phyloP scores from a whole-genome alignment of 2,797 vertebrate genomes.

The Arnoldichthys spilopterus region DNA sequence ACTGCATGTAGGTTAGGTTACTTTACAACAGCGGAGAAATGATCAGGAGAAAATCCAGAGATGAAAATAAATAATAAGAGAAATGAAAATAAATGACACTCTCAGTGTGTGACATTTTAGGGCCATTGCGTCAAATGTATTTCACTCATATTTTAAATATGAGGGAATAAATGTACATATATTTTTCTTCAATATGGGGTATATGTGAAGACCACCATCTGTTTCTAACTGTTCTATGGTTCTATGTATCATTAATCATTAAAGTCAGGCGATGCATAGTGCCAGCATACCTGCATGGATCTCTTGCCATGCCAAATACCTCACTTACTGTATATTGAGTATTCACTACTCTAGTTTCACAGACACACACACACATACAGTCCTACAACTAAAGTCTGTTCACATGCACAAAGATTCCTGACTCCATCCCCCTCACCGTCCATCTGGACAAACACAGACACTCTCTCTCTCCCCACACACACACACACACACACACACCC shows the following conservation, averaged over 20 bases:
- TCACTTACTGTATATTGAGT: constrained; percentile 62
- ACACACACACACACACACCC: too few species aligned
- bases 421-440: constrained; percentile 20
- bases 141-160: neutral
- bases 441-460: constrained; percentile 9
- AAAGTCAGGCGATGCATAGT: constrained; percentile 54
- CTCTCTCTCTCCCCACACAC: constrained; percentile 4
- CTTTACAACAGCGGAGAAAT: constrained; percentile 6
- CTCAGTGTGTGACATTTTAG: constrained; percentile 26
- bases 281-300: constrained; percentile 62
- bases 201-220: neutral
- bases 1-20: neutral
- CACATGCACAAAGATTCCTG: constrained; percentile 36
- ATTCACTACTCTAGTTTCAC: constrained; percentile 39
- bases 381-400: constrained; percentile 27
- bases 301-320: constrained; percentile 66
- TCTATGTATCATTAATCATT: constrained; percentile 63
- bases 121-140: neutral
- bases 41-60: constrained; percentile 5
- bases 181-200: neutral
- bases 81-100: neutral
- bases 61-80: neutral
- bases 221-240: constrained; percentile 3
- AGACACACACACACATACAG: constrained; percentile 26
- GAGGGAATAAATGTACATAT: neutral